These are phyloP conservation scores for Erithacus rubecula DNA, from an alignment of 2,797 vertebrate species.

Conservation along the genomic window DNA sequence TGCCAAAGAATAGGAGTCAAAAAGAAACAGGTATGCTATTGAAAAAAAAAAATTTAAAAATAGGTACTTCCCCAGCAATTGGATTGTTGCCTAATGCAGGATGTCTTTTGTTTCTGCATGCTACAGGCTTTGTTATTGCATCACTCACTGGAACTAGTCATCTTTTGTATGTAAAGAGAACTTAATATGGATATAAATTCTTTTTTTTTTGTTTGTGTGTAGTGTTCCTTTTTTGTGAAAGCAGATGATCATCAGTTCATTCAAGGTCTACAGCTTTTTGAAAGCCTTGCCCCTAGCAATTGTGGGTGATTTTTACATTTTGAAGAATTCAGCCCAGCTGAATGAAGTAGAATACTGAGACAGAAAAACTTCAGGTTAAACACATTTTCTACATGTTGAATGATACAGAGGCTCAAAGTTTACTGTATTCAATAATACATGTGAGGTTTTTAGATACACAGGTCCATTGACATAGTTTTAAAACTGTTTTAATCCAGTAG, in stretches of 20 bases:
- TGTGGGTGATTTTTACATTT: conserved; percentile 21
- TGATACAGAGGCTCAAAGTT: neutral
- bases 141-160: conserved; percentile 70
- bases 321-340: neutral
- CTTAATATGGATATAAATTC: conserved; percentile 73
- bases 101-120: conserved; percentile 66
- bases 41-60: conserved; percentile 37
- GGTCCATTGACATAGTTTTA: neutral
- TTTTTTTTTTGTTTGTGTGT: conserved; percentile 66
- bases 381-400: neutral
- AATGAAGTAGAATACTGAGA: neutral
- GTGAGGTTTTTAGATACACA: neutral
- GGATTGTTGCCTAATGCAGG: conserved; percentile 64
- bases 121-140: conserved; percentile 68
- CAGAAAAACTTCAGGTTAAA: neutral
- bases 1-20: conserved; percentile 23
- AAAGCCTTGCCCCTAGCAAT: conserved; percentile 43
- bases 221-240: conserved; percentile 71
- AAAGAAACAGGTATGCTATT: conserved; percentile 62
- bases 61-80: neutral
- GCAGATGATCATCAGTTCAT: conserved; percentile 78
- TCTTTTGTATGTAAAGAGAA: conserved; percentile 73
- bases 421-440: neutral
- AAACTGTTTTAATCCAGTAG: neutral
- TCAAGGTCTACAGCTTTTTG: conserved; percentile 78